A percentile compares a stretch with the other conserved stretches of the same genome.
These are phyloP conservation scores for Fragum whitleyi DNA, from an alignment of 2,888 invertebrate genomes.

Conservation along the genomic window DNA sequence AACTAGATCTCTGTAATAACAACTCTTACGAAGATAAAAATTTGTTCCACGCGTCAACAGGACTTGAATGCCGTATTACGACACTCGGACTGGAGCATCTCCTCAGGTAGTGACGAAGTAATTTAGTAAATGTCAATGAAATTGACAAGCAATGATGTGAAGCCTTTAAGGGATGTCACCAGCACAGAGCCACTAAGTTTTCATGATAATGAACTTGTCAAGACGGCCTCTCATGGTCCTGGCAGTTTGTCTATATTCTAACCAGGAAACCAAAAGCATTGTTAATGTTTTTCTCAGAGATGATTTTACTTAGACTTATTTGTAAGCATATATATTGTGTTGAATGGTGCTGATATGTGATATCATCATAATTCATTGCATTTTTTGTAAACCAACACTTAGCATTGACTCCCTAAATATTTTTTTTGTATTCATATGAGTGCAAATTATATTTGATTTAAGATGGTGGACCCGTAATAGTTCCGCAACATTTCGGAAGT, in stretches of 20 bases:
- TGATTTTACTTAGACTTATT: too few species aligned
- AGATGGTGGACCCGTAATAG: too few species aligned
- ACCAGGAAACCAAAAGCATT: conserved; percentile 44
- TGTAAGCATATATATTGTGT: neutral
- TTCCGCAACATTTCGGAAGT: too few species aligned
- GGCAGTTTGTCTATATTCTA: conserved; percentile 36
- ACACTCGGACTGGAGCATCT: conserved; percentile 48
- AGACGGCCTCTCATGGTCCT: conserved; percentile 36
- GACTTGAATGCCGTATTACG: neutral
- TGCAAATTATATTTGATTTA: too few species aligned
- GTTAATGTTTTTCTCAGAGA: neutral
- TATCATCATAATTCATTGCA: too few species aligned
- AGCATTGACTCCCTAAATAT: too few species aligned
- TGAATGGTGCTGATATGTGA: too few species aligned
- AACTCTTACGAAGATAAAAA: too few species aligned
- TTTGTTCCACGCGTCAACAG: too few species aligned
- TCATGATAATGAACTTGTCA: conserved; percentile 60
- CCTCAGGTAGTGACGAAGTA: conserved; percentile 61
- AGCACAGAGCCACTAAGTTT: conserved; percentile 44
- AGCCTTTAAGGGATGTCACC: conserved; percentile 59
- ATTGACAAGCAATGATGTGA: conserved; percentile 56
- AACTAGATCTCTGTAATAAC: too few species aligned
- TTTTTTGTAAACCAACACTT: too few species aligned
- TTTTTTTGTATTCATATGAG: too few species aligned
- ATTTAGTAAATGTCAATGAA: conserved; percentile 60